These are phyloP conservation scores for Malaclemys terrapin DNA, from an alignment of 2,113 vertebrate species.

Conservation along the genomic window DNA sequence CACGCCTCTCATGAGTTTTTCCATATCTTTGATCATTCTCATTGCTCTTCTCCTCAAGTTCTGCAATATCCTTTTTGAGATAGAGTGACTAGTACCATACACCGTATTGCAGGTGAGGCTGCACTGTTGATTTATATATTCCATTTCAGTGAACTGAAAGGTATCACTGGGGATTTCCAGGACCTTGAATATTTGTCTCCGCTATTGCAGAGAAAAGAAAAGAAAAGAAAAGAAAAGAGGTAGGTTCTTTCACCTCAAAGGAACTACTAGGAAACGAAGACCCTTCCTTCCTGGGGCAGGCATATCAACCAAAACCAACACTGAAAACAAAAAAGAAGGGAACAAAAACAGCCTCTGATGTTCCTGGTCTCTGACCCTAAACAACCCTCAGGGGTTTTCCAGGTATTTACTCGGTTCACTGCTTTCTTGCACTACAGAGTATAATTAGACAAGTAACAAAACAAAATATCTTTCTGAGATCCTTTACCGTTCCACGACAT, in stretches of 20 bases:
- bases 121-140: background rate
- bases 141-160: background rate
- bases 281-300: background rate
- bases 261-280: background rate
- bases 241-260: background rate
- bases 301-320: background rate
- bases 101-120: background rate
- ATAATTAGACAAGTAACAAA: background rate
- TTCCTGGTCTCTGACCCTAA: background rate
- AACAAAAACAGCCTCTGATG: background rate
- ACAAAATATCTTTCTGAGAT: too few species aligned
- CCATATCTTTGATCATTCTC: background rate
- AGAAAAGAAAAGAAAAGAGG: background rate
- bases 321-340: background rate
- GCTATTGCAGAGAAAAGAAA: background rate
- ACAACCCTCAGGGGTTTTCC: background rate
- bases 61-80: background rate
- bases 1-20: background rate
- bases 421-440: background rate
- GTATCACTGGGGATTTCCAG: background rate
- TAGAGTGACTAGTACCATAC: background rate
- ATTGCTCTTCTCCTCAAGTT: background rate
- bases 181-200: background rate
- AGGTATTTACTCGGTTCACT: background rate
- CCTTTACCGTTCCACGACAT: background rate